Base-by-base conservation (phyloP, 1,140 invertebrate genomes). In the Coptotermes formosanus region DNA sequence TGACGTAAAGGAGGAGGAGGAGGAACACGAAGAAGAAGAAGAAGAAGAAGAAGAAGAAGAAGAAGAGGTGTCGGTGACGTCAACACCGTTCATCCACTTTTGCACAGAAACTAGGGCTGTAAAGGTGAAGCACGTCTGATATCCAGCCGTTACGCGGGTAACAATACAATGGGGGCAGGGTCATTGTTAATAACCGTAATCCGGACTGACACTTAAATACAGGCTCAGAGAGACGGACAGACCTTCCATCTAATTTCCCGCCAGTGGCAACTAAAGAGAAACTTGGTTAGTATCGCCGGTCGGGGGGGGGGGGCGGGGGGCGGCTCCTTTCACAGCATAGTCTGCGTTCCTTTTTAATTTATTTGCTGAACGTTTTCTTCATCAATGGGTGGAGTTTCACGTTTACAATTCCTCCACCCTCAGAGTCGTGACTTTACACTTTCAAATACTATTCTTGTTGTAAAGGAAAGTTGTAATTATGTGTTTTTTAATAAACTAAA, bases 101-200 rank as follows among this genome's bases (percentile, higher is more conserved):
- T 75, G 52, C 52, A 16, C 19, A 55, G 6, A 55, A 21, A 19
- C 3, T 55, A 21, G 19, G 14, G 0, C 14, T 21, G 25, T 75
- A 25, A 25, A 75, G 64, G 64, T 75, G 64, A 75, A n/a, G 64
- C 7, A n/a, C 14, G 52, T 16, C 14, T 55, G 14, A 21, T 16
- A 19, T 55, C 19, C 14, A 55, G 19, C 52, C 52, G 64, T 30
- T 75, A 14, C 64, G 8, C 4, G 64, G 1, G 64, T 30, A 30
- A 25, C 64, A 30, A n/a, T 75, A 75, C 64, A 30, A 30, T 75
- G 64, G 64, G 64, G 64, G 64, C 64, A 12, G 64, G 52, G 25
- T n/a, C 64, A 30, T 75, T 75, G 64, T 75, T 75, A 75, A 75
- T 75, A 75, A 75, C 64, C 64, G 30, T 75, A 75, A 75, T 75